These are phyloP conservation scores for Lepus timidus DNA, from an alignment of 2,113 vertebrate genomes.

Conservation along the genomic window DNA sequence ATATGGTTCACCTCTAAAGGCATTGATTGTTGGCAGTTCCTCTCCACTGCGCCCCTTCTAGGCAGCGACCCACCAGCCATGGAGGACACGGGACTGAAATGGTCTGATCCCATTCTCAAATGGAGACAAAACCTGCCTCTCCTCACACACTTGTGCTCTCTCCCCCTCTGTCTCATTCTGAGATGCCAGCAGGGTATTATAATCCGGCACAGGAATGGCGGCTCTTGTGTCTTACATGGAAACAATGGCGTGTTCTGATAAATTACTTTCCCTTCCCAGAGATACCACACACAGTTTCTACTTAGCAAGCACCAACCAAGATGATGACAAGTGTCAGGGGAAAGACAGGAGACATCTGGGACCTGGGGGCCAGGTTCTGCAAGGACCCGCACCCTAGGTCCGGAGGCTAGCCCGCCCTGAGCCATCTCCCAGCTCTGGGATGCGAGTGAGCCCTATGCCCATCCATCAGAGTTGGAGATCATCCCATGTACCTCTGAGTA, in stretches of 20 bases:
- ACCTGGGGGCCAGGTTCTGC: not conserved
- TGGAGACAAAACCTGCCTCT: not conserved
- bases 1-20: not conserved
- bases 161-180: not conserved
- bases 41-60: slow-evolving; percentile 31
- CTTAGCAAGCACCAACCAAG: not conserved
- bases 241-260: not conserved
- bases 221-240: not conserved
- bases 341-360: rapidly evolving
- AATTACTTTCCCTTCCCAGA: not conserved
- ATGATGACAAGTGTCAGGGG: too few relatives aligned
- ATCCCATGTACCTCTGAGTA: not conserved
- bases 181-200: not conserved
- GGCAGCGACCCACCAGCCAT: slow-evolving; percentile 28
- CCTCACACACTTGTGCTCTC: rapidly evolving
- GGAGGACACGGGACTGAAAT: slow-evolving; percentile 45
- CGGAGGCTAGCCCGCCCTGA: rapidly evolving
- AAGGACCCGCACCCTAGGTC: not conserved
- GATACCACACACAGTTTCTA: rapidly evolving
- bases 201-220: not conserved
- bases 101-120: slow-evolving; percentile 53
- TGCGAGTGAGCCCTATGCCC: rapidly evolving
- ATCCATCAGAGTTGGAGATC: not conserved
- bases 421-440: not conserved
- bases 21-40: not conserved